Base-by-base conservation (phyloP, 1,140 invertebrate genomes). In the Thaumetopoea pityocampa region DNA sequence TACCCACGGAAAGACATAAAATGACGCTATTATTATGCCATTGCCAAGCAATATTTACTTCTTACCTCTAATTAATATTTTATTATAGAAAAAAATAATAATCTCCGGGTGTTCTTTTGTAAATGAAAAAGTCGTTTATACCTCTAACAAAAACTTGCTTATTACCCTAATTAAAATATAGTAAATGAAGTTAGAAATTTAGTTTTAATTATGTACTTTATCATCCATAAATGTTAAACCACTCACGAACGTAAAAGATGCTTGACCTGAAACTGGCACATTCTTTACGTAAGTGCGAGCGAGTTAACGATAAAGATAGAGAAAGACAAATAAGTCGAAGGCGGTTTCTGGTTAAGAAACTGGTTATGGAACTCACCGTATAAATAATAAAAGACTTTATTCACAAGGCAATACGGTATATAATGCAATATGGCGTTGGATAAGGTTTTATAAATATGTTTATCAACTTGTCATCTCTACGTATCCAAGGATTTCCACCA, bases 281-380 rank as follows among this genome's bases (percentile, higher is more conserved):
- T 72, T 69, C 59, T 57, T 67, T 36, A 46, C 56, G 24, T 33
- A 43, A 41, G 49, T 18, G 61, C 54, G 51, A 57, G 55, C 47
- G 54, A 61, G 51, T 48, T 19, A 30, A 42, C 12, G 26, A 16
- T 42, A 50, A 28, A 36, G 18, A 43, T 44, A 53, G 50, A 58
- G 46, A 12, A 41, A 43, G 48, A 57, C 26, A 45, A 28, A 54
- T 4, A 51, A 48, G 32, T 10, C 27, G 58, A 59, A 65, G 59
- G 62, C 58, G 59, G 58, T 47, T 50, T 72, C 67, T 54, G 69
- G 67, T 73, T 57, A 71, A 61, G 51, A 73, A 73, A 76, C 69
- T 64, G 61, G 73, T 78, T 73, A 46, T 46, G 43, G 45, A 24
- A 26, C 19, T 48, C 35, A 18, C 30, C 43, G 20, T 30, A 33